A percentile compares a stretch with the other conserved stretches of the same genome.
phyloP scores from a whole-genome alignment of 2,113 vertebrate genomes.

The Leptosomus discolor region DNA sequence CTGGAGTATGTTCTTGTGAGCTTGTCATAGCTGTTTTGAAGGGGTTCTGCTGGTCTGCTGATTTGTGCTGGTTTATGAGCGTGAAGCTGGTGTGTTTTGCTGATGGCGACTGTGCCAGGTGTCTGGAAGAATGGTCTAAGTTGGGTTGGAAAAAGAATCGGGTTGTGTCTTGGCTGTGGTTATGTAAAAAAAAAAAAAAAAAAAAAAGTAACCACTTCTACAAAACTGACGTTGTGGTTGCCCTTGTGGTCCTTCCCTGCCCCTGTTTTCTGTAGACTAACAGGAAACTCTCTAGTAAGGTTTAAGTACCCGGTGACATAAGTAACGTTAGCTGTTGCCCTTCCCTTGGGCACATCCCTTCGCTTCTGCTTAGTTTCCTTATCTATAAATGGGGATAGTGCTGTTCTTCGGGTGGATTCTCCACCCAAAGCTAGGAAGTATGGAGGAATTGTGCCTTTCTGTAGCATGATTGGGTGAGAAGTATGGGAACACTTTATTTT shows the following conservation, averaged over 20 bases:
- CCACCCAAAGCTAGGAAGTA: not conserved
- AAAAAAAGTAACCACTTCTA: not conserved
- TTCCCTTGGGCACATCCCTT: not conserved
- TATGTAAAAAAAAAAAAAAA: not conserved
- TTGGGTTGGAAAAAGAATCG: not conserved
- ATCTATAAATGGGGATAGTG: not conserved
- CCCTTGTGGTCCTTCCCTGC: not conserved
- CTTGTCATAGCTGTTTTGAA: not conserved
- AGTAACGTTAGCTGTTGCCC: not conserved
- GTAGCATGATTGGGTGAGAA: not conserved
- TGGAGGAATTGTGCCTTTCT: not conserved
- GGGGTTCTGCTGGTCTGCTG: not conserved
- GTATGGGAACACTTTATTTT: not conserved
- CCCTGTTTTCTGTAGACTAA: not conserved
- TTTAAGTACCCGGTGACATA: not conserved
- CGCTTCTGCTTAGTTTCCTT: not conserved
- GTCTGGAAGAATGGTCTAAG: not conserved
- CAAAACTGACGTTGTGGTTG: not conserved
- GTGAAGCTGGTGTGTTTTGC: not conserved
- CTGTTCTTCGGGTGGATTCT: not conserved
- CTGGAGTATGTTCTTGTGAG: not conserved
- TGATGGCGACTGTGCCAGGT: not conserved
- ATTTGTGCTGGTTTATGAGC: not conserved
- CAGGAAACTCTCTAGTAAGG: not conserved
- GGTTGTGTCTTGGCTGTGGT: rapidly evolving